Evolutionary conservation across 1,140 invertebrate genomes (phyloP), one percentile per base, ranked within the genome.

Genomic region (Temnothorax curvispinosus): DNA sequence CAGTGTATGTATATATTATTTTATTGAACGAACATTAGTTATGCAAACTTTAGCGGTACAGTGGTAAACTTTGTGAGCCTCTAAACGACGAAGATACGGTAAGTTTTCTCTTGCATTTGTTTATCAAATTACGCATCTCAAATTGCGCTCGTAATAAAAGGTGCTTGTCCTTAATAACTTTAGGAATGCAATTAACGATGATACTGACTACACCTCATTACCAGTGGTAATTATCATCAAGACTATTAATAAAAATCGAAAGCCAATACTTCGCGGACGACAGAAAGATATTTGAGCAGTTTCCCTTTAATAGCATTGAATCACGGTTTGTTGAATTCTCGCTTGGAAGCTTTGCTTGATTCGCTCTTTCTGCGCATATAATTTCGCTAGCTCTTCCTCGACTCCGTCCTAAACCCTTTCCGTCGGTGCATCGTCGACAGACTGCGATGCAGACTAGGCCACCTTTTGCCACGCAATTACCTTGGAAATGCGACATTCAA

Each of bases 381-480:
- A 81, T 81, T 81, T 81, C 50, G 50, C 65, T 13, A 72, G 78
- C 44, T 54, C 15, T 38, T 58, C 75, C 58, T 18, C n/a, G 47
- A 78, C 54, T 54, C 11, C 64, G 58, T 54, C 38, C 77, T 80
- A 69, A 69, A 71, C 62, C 50, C 50, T 72, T 78, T 81, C 78
- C 7, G 21, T 4, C 11, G 35, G 47, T 41, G 47, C 47, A 35
- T 32, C 65, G 65, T 71, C 78, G 50, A 56, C 65, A 81, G 65
- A 72, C 27, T 74, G 41, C 54, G 38, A 47, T 41, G 38, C 67
- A 44, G 38, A 82, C 38, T 82, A 74, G 54, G 54, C 54, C 67
- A 82, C 41, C 52, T 74, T 82, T 82, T 74, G 80, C 80, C 80
- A 47, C 67, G 52, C 54, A 82, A 82, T 82, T 82, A 82, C 54